Evolutionary conservation across 2,113 vertebrate genomes (phyloP), one percentile per base, ranked within the genome.

Genomic region (Thalassoma bifasciatum): DNA sequence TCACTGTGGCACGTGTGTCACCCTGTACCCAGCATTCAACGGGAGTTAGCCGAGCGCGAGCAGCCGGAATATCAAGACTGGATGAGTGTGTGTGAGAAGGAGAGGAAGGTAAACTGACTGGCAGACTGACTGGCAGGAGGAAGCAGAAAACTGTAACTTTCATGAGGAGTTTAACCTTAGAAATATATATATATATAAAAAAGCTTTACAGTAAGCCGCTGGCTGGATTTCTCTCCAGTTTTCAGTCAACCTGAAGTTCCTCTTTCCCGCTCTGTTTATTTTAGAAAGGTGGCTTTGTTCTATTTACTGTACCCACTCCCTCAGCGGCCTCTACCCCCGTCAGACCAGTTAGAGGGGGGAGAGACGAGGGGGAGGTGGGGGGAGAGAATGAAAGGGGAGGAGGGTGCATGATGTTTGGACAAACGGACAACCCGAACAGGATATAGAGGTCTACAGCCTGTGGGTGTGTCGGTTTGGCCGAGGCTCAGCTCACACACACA

Each of bases 371-470:
- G 37, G 62, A 42, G 75, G 76, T 62, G 60, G 73, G 23, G 56
- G 54, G 72, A 26, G 21, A 38, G 26, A 21, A 34, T 13, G 46
- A 10, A 30, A 30, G 30, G 30, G 30, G 30, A 30, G 52, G 26
- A 34, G 50, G 50, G 66, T 57, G 68, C 66, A 73, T 79, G 74
- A 71, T 93, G 91, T 92, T 92, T 92, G 90, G 91, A 94, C 91
- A 93, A 92, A 92, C 81, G 85, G 91, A 93, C 90, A 89, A 86
- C 87, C 87, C 70, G 86, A 90, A 91, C 92, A 94, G 93, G 92
- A 95, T 94, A 92, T 92, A 80, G 88, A 93, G 92, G 90, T 93
- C 90, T 92, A 69, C 89, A 88, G 89, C 86, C 91, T 87, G 89
- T 93, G 92, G 92, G 92, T 93, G 92, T 93, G 91, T 93, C 91